Evolutionary conservation across 2,888 invertebrate species (phyloP), one percentile per base, ranked within the genome.

Genomic region (Protodeltote pygarga): DNA sequence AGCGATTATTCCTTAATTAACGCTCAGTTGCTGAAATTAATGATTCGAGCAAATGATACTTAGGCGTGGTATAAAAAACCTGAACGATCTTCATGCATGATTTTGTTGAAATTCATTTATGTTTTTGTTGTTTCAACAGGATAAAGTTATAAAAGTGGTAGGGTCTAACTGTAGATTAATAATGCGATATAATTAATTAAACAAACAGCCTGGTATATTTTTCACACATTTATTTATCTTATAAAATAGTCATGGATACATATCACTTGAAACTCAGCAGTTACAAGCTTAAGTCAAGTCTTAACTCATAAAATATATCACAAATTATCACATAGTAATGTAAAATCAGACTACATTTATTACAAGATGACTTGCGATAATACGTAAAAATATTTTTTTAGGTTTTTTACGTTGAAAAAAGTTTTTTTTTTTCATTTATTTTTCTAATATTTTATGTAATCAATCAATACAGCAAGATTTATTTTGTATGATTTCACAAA

Each of bases 241-340:
- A 65, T 25, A 64, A 54, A 68, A 60, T 65, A 76, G 31, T 64
- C 58, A 31, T 50, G 28, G 34, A 65, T 62, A 71, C 34, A 62
- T 64, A 54, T 16, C 46, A 64, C 54, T 62, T 66, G 46, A 40
- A 45, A 61, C 63, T 59, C 33, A 51, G 49, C 33, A 40, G 61
- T 69, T 44, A 55, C 59, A 77, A 71, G 65, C 50, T 65, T 48
- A 68, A 68, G 51, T 46, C 64, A 62, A 58, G 63, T 62, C 63
- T 77, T 79, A 80, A 65, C n/a, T 54, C 37, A 68, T 74, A 75
- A 51, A 65, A 65, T 61, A 64, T 72, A 87, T 87, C 87, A 87
- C 87, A 87, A 80, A 71, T 71, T 87, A 87, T 87, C 87, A 87
- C 87, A 87, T 79, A 71, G 63, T 61, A 77, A 63, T 69, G 67